Base-by-base conservation (phyloP, 2,113 vertebrate species). In the Protomyctophum bolini region DNA sequence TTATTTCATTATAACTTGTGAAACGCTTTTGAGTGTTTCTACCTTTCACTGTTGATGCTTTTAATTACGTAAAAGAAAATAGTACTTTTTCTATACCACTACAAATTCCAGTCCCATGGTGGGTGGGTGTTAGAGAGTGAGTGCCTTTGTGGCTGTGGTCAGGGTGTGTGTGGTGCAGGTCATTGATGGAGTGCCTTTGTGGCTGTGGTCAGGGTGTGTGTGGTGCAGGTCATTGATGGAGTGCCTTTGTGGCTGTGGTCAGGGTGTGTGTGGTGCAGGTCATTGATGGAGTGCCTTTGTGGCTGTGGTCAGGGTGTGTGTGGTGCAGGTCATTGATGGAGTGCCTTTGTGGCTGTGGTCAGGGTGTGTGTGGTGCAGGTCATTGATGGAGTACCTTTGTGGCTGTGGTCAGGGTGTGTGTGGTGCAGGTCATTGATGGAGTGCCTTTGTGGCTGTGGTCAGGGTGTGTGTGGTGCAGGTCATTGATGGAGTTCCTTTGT, bases 311-410 rank as follows among this genome's bases (percentile, higher is more conserved):
- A 0, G 61, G 50, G 79, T 93, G 91, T 9, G 79, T 88, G 74
- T 93, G 92, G 76, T 98, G 94, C 14, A 98, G 91, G 77, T 98
- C 96, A 0, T 94, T 98, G 87, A 98, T 98, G 76, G 97, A 98
- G 76, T 96, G 46, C 10, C 51, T 54, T 21, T 21, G 21, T 21
- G 21, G 21, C 21, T 21, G 21, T 21, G 21, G 21, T 21, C 21
- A 21, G 21, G 21, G 21, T 21, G 21, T 21, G 21, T 21, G 21
- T 2, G 21, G 21, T 2, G 21, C 21, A 21, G 21, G 21, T 21
- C 21, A 21, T 21, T 21, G 21, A 2, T 21, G 21, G 21, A 21
- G 21, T 21, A 21, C n/a, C 14, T 65, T 4, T 50, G 47, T 65
- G 15, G 9, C 0, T 55, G 50, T 41, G 28, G 5, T 56, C 2